A percentile compares a stretch with the other conserved stretches of the same genome.
phyloP scores from a whole-genome alignment of 1,140 invertebrate species.

The Hypsibius dujardini region DNA sequence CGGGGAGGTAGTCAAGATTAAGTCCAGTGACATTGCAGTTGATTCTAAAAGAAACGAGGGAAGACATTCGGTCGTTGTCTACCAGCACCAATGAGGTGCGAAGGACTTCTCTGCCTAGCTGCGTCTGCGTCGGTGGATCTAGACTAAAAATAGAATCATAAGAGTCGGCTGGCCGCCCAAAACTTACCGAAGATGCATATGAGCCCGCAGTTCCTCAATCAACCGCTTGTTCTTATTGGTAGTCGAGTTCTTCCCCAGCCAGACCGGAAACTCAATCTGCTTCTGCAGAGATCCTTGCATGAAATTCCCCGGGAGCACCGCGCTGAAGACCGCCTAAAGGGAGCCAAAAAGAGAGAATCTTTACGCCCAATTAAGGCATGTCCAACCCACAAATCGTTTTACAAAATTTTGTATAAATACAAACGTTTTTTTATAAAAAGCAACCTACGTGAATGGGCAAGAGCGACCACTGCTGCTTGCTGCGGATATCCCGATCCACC shows the following conservation, averaged over 20 bases:
- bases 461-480: constrained; percentile 63
- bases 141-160: too few relatives aligned
- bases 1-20: too few relatives aligned
- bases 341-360: constrained; percentile 21
- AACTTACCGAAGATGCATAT: constrained; percentile 53
- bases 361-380: too few relatives aligned
- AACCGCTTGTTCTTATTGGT: constrained; percentile 52
- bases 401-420: constrained; percentile 8
- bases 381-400: too few relatives aligned
- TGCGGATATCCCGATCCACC: constrained; percentile 59
- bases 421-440: too few relatives aligned
- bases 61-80: constrained; percentile 29
- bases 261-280: constrained; percentile 73
- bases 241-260: constrained; percentile 85
- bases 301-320: constrained; percentile 66
- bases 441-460: constrained; percentile 57
- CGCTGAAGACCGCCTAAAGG: constrained; percentile 63
- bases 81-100: too few relatives aligned
- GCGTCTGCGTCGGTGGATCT: too few relatives aligned
- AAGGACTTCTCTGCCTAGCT: too few relatives aligned
- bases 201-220: constrained; percentile 57
- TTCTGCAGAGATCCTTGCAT: constrained; percentile 56
- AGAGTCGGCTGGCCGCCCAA: too few relatives aligned
- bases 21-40: too few relatives aligned
- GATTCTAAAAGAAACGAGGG: too few relatives aligned